Evolutionary conservation across 2,797 vertebrate species (phyloP), one percentile per base, ranked within the genome.

Genomic region (Sylvia borin): DNA sequence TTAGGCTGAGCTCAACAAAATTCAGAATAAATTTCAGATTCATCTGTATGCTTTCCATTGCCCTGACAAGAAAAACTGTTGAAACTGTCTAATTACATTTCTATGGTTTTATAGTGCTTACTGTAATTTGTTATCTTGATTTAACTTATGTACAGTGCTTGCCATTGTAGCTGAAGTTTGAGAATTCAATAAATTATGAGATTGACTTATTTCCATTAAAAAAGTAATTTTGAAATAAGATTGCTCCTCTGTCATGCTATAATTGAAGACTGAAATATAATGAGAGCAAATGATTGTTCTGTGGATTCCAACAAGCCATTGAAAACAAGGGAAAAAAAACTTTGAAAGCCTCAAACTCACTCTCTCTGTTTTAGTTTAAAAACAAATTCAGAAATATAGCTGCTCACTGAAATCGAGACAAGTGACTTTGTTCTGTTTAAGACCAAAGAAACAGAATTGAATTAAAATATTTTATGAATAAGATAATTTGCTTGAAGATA

Each of bases 201-300:
- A 95, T 94, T 91, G 93, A 96, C 70, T 93, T 93, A 92, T 95
- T 97, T 54, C 34, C 68, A 76, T 88, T 92, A 65, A 94, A 93
- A 95, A 94, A 85, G 62, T 83, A 94, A 93, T 95, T 96, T 95
- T 20, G 18, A 71, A 94, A 60, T 89, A 62, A 87, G 61, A 70
- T 85, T 90, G 53, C 15, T 93, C 51, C 82, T 93, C 61, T 91
- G 29, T 83, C 34, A 26, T 83, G 18, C 58, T 66, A 16, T 83
- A 94, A 92, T 91, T 12, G 43, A 85, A 94, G 80, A 88, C 32
- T 90, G 62, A 88, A 93, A 60, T 50, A 31, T n/a, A 92, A 58
- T 66, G 61, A 87, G 50, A 66, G 15, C 18, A 88, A 65, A 16
- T 20, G 45, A 58, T 82, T 45, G 66, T 67, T 92, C 31, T 72